Evolutionary conservation across 2,113 vertebrate species (phyloP).

Genomic region (Leptosomus discolor): DNA sequence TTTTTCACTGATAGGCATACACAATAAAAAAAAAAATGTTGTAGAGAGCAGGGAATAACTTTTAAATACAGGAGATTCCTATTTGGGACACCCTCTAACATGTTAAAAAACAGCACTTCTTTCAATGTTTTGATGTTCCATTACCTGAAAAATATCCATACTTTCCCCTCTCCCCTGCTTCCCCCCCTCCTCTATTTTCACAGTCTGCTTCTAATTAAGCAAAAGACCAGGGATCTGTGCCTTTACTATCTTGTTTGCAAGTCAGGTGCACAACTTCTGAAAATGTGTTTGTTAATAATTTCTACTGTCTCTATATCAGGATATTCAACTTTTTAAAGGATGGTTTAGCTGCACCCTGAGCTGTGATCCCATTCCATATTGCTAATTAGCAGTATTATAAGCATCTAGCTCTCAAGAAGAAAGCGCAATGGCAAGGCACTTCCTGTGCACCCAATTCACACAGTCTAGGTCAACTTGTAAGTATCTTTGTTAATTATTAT

Average conservation of each 20-base stretch:
- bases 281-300: neutral
- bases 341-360: neutral
- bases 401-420: neutral
- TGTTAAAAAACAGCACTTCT: neutral
- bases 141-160: neutral
- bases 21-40: neutral
- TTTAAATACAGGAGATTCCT: neutral
- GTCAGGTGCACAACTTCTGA: neutral
- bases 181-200: neutral
- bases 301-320: neutral
- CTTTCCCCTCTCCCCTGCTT: neutral
- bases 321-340: neutral
- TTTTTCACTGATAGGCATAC: neutral
- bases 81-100: neutral
- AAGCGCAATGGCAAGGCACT: neutral
- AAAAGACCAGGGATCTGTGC: neutral
- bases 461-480: neutral
- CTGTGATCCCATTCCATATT: neutral
- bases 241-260: neutral
- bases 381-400: neutral
- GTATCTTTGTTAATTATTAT: neutral
- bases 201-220: neutral
- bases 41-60: neutral
- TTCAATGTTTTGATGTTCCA: neutral
- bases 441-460: neutral